Conservation (phyloP, 2,113 vertebrate species). For the Cisticola juncidis region DNA sequence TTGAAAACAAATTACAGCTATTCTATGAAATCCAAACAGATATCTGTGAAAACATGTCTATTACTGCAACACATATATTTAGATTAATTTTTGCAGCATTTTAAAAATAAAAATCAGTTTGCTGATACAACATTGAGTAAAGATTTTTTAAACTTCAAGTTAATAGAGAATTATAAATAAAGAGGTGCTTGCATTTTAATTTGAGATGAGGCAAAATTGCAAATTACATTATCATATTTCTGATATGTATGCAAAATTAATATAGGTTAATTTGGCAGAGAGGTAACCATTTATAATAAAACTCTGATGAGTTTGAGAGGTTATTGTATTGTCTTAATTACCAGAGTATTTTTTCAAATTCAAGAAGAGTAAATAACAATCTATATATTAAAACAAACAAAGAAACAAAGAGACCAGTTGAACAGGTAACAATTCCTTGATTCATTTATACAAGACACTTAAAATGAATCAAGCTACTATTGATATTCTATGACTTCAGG, state of each 20-base stretch:
- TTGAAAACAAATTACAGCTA: not conserved
- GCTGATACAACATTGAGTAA: not conserved
- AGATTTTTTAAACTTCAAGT: not conserved
- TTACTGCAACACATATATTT: not conserved
- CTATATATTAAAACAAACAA: not conserved
- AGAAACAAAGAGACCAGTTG: not conserved
- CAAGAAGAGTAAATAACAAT: not conserved
- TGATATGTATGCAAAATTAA: not conserved
- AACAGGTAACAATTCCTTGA: not conserved
- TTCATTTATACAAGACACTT: not conserved
- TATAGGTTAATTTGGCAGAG: not conserved
- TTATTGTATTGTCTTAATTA: not conserved
- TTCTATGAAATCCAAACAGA: not conserved
- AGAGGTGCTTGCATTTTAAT: not conserved
- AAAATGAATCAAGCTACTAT: not conserved
- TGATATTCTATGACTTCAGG: not conserved
- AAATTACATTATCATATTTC: not conserved
- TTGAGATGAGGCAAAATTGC: not conserved
- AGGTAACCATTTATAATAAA: not conserved
- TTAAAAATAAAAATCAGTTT: not conserved
- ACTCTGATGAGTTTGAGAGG: not conserved
- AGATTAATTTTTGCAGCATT: not conserved
- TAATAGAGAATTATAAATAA: not conserved
- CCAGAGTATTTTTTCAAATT: not conserved
- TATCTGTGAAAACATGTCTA: not conserved